Conservation (phyloP, 2,888 invertebrate genomes). For the Melanargia galathea region DNA sequence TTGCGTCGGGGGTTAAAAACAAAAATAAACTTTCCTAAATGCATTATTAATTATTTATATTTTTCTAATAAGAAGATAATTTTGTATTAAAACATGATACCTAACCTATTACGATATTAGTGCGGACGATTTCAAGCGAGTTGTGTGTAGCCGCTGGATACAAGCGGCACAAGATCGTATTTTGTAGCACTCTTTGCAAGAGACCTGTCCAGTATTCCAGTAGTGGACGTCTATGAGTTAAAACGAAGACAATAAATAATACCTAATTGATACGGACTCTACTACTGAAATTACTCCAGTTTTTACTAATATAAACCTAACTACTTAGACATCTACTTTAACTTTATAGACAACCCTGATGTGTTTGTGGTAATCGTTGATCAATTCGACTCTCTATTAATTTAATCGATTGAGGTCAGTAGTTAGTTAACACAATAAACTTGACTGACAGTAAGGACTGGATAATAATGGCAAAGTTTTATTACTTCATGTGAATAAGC, state of each 20-base stretch:
- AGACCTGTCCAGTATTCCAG: no score
- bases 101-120: no score
- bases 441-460: conserved; percentile 48
- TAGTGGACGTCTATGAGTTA: no score
- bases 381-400: conserved; percentile 46
- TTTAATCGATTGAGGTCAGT: conserved; percentile 53
- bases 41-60: neutral
- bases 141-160: no score
- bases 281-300: neutral
- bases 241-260: no score
- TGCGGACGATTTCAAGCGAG: no score
- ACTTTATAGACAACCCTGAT: conserved; percentile 18
- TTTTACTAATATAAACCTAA: neutral
- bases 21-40: no score
- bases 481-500: conserved; percentile 25
- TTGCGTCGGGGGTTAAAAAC: no score
- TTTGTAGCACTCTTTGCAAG: no score
- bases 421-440: conserved; percentile 46
- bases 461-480: conserved; percentile 29
- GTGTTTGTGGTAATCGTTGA: conserved; percentile 40
- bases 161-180: no score
- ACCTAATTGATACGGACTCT: no score
- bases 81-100: no score
- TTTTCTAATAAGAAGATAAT: neutral
- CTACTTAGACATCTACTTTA: neutral